Evolutionary conservation across 1,140 invertebrate species (phyloP).

Genomic region (Protaetia brevitarsis): DNA sequence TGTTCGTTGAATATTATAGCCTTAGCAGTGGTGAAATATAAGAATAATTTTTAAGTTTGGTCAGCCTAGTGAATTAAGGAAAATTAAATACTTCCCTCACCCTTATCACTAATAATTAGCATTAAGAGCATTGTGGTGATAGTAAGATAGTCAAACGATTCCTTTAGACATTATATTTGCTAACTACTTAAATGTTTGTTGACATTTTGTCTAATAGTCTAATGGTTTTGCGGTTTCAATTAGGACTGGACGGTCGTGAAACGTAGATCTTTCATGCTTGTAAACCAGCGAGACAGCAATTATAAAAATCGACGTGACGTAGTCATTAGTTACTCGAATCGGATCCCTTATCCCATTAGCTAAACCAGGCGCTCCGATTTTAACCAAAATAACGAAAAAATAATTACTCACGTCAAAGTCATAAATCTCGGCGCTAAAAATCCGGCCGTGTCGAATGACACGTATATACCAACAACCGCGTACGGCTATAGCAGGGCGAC

Average conservation of each 20-base stretch:
- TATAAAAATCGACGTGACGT: conserved; percentile 15
- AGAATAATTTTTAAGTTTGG: no score
- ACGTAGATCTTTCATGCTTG: conserved; percentile 3
- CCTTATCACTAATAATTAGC: no score
- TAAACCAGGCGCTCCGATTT: neutral
- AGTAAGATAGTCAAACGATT: no score
- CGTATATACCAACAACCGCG: neutral
- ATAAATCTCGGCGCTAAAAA: conserved; percentile 30
- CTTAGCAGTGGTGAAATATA: no score
- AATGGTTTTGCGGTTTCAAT: conserved; percentile 8
- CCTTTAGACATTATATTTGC: no score
- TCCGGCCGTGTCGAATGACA: conserved; percentile 12
- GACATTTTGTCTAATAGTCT: no score
- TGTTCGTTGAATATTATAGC: no score
- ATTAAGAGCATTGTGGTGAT: no score
- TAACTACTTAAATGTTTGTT: no score
- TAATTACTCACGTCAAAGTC: conserved; percentile 31
- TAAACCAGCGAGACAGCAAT: neutral
- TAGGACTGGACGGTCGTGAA: neutral
- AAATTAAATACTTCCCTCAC: no score
- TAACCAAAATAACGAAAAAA: conserved; percentile 29
- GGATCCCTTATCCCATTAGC: neutral
- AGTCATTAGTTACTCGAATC: conserved; percentile 14
- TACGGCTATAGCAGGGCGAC: neutral
- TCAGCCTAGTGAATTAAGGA: no score